Evolutionary conservation across 2,113 vertebrate genomes (phyloP), one percentile per base, ranked within the genome.

Genomic region (Lagenorhynchus albirostris): DNA sequence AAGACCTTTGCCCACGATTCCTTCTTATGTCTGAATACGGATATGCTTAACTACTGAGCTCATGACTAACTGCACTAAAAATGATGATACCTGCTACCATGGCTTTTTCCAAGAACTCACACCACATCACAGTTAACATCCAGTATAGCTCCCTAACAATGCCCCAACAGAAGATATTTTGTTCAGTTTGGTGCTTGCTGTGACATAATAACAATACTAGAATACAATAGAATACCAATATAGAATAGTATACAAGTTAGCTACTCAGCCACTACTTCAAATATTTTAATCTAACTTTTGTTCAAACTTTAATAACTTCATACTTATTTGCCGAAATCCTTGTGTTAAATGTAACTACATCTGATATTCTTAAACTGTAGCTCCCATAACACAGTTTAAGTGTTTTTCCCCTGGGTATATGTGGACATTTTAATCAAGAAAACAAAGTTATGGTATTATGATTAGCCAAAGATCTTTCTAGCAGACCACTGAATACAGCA

Each of bases 61-160:
- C 88, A 91, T 82, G 90, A 82, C 91, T 86, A 89, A 89, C 10
- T 90, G 70, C 70, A 89, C 53, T 84, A 81, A 94, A 82, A 76
- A 82, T 41, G 38, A 76, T 38, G 23, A 86, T 29, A 86, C 13
- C 62, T 38, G 81, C 62, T 38, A 94, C 6, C 29, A 31, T 53
- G 36, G 87, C 53, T 55, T 55, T 20, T 55, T 55, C 53, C 18
- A 55, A 55, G 53, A 55, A 7, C 53, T 55, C 53, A 55, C 18
- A 55, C 53, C 53, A 55, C 53, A 55, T 55, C 44, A 70, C 55
- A 70, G n/a, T 41, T 68, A 89, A 89, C 36, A 89, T 47, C 58
- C 50, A 96, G 44, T 38, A 92, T 3, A 95, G 60, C 63, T 93
- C 81, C 76, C 70, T 41, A 87, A 93, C 58, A 89, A 60, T 29